Percentiles rank a stretch among this genome's conserved stretches.
Conservation (phyloP, 1,140 invertebrate species). For the Harlomillsia oculata region DNA sequence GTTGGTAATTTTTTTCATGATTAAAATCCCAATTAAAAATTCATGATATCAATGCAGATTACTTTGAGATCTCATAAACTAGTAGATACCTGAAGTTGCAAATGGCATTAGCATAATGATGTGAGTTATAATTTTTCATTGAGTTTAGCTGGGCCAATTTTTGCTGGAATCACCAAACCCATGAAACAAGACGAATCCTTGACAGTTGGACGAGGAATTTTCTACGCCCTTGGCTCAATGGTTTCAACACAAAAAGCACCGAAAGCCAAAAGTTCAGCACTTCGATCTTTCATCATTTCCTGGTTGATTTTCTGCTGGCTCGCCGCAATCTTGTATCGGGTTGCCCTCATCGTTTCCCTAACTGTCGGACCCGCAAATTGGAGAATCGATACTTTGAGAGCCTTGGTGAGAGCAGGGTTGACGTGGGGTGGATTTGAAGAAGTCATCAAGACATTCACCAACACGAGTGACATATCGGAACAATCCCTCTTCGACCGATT, state of each 20-base stretch:
- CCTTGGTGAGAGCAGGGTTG: slow-evolving; percentile 20
- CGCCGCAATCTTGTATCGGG: slow-evolving; percentile 26
- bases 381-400: slow-evolving; percentile 24
- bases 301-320: slow-evolving; percentile 35
- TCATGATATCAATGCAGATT: not conserved
- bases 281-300: slow-evolving; percentile 30
- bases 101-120: not conserved
- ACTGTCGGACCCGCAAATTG: slow-evolving; percentile 29
- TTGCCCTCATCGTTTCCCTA: slow-evolving; percentile 31
- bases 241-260: slow-evolving; percentile 27
- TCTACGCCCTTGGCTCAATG: slow-evolving; percentile 32
- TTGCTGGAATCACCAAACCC: slow-evolving; percentile 27
- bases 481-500: slow-evolving; percentile 27
- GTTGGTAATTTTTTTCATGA: too few species aligned
- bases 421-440: slow-evolving; percentile 32
- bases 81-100: not conserved
- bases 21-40: not conserved
- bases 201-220: slow-evolving; percentile 28
- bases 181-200: slow-evolving; percentile 26
- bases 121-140: too few species aligned
- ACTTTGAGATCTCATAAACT: too few species aligned
- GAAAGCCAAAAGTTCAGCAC: slow-evolving; percentile 25
- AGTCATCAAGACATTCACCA: slow-evolving; percentile 27
- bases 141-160: slow-evolving; percentile 30
- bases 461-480: slow-evolving; percentile 17